phyloP scores from a whole-genome alignment of 1,140 invertebrate genomes.

The Magallana gigas region DNA sequence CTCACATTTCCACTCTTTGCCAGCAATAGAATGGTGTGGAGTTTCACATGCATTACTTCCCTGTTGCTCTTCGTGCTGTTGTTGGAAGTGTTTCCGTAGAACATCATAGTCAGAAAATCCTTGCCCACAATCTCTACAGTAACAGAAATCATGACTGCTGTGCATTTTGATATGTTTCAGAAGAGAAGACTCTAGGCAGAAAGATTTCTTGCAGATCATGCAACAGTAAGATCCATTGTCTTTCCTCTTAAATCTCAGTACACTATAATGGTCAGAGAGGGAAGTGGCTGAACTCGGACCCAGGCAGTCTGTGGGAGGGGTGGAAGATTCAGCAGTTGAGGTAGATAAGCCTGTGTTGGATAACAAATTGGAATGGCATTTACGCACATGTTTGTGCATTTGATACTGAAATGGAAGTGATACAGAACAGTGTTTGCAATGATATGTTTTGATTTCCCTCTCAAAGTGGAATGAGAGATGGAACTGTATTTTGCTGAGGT shows the following conservation, averaged over 20 bases:
- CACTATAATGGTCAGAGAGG: neutral
- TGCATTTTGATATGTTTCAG: conserved; percentile 99
- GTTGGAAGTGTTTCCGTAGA: conserved; percentile 79
- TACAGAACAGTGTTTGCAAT: conserved; percentile 76
- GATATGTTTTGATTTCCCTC: conserved; percentile 70
- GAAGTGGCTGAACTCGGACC: conserved; percentile 17
- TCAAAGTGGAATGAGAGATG: conserved; percentile 78
- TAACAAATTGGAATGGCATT: conserved; percentile 57
- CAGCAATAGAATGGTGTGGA: neutral
- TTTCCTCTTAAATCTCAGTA: conserved; percentile 52
- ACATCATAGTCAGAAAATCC: conserved; percentile 80
- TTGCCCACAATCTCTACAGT: conserved; percentile 82
- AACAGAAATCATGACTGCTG: conserved; percentile 94
- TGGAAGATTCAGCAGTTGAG: neutral
- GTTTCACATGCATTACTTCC: neutral
- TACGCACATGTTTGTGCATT: conserved; percentile 74
- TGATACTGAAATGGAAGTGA: conserved; percentile 74
- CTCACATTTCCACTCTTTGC: neutral
- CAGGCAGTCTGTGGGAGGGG: neutral
- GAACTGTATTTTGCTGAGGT: conserved; percentile 74
- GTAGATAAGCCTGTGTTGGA: conserved; percentile 17
- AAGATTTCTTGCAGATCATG: conserved; percentile 98
- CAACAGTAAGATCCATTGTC: conserved; percentile 81
- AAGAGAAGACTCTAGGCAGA: conserved; percentile 97
- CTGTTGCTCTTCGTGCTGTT: conserved; percentile 72